These are phyloP conservation scores for Chaetodon auriga DNA, from an alignment of 2,113 vertebrate genomes.

Conservation along the genomic window DNA sequence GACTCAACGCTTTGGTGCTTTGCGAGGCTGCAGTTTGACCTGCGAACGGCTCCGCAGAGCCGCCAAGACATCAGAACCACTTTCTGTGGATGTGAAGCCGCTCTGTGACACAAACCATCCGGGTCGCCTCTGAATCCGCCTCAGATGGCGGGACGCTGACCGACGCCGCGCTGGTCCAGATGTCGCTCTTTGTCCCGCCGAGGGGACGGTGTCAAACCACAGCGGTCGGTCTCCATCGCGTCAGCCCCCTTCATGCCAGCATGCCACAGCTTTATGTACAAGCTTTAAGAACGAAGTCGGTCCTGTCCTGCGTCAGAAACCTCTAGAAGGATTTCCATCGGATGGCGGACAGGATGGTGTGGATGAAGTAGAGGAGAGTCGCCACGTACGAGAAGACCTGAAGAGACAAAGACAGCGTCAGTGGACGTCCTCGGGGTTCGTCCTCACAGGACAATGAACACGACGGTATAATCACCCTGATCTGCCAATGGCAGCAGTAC, in stretches of 20 bases:
- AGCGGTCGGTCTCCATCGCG: neutral
- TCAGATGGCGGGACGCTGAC: no score
- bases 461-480: no score
- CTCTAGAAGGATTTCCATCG: conserved; percentile 83
- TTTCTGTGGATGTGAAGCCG: neutral
- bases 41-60: neutral
- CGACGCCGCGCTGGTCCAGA: neutral
- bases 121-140: no score
- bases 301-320: neutral
- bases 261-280: neutral
- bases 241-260: neutral
- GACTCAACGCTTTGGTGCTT: neutral
- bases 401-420: neutral
- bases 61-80: no score
- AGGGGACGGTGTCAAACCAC: no score
- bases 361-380: conserved; percentile 87
- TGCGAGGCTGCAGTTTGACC: neutral
- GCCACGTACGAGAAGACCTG: conserved; percentile 88
- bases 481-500: no score
- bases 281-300: neutral
- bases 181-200: neutral
- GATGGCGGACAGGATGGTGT: conserved; percentile 81
- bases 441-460: neutral
- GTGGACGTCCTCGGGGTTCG: neutral
- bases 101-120: neutral